phyloP scores from a whole-genome alignment of 2,113 vertebrate genomes.

The Potamarius usumacintae region DNA sequence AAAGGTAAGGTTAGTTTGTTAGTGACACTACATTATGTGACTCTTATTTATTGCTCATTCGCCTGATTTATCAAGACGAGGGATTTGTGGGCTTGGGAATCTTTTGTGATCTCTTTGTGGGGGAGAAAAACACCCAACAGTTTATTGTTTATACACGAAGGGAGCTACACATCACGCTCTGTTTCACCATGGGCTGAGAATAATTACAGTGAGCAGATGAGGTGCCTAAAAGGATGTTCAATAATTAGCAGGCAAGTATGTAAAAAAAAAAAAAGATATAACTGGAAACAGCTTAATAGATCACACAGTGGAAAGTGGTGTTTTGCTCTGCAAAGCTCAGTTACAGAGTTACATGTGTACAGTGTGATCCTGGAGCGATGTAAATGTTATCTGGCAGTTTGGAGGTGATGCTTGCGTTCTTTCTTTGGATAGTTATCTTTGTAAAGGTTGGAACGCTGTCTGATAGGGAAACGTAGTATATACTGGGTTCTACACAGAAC shows the following conservation, averaged over 20 bases:
- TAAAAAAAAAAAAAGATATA: slow-evolving; percentile 1
- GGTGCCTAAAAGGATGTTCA: slow-evolving; percentile 11
- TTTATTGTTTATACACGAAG: background rate
- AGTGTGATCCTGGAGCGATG: background rate
- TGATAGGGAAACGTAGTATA: no score
- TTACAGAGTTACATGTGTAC: background rate
- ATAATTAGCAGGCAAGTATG: slow-evolving; percentile 5
- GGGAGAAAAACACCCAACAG: background rate
- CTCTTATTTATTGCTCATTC: background rate
- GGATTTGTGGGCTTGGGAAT: background rate
- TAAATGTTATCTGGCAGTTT: background rate
- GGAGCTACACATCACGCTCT: slow-evolving; percentile 5
- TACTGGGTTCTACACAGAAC: background rate
- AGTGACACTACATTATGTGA: background rate
- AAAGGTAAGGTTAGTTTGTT: background rate
- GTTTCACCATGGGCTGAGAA: background rate
- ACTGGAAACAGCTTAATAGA: slow-evolving; percentile 28
- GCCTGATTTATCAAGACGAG: background rate
- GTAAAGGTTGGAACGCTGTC: background rate
- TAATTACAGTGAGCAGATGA: slow-evolving; percentile 35
- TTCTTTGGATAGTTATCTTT: background rate
- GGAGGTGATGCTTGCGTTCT: background rate
- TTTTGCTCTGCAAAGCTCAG: slow-evolving; percentile 13
- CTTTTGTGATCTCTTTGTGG: background rate
- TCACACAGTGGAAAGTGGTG: background rate